A percentile compares a stretch with the other conserved stretches of the same genome.
phyloP scores from a whole-genome alignment of 2,888 invertebrate genomes.

The Bombylius discolor region DNA sequence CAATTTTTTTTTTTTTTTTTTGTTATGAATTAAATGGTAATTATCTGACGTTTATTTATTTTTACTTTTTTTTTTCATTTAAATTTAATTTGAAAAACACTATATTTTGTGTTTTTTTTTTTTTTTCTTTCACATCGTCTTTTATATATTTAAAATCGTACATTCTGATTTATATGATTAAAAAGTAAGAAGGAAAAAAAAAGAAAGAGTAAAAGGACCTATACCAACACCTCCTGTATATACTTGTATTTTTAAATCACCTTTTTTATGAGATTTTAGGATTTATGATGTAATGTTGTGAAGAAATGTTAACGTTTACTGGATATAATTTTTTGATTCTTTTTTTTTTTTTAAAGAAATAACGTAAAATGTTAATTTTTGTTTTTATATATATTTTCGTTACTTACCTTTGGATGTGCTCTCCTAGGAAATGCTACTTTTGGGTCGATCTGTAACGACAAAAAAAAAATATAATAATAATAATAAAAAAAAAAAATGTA shows the following conservation, averaged over 20 bases:
- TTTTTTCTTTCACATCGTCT: neutral
- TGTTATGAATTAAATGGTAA: constrained; percentile 8
- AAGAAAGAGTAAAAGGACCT: too few relatives aligned
- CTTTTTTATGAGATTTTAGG: constrained; percentile 4
- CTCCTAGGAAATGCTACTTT: constrained; percentile 99
- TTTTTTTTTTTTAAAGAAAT: neutral
- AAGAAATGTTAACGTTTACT: neutral
- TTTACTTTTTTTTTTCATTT: constrained; percentile 1
- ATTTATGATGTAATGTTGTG: neutral
- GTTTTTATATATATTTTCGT: too few relatives aligned
- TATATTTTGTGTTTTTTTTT: neutral
- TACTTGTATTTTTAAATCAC: too few relatives aligned
- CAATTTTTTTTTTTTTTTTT: neutral
- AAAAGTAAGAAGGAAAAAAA: too few relatives aligned
- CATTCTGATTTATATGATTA: too few relatives aligned
- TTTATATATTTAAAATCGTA: too few relatives aligned
- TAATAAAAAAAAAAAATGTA: constrained; percentile 10
- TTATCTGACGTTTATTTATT: constrained; percentile 6
- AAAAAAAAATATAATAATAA: constrained; percentile 17
- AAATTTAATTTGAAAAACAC: constrained; percentile 5
- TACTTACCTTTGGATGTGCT: constrained; percentile 94
- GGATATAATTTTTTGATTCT: neutral
- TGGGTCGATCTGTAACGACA: constrained; percentile 82
- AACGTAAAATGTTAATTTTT: too few relatives aligned
- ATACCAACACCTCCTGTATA: too few relatives aligned